phyloP scores from a whole-genome alignment of 35 echinoderm and acorn worm genomes.

The Acanthaster planci region DNA sequence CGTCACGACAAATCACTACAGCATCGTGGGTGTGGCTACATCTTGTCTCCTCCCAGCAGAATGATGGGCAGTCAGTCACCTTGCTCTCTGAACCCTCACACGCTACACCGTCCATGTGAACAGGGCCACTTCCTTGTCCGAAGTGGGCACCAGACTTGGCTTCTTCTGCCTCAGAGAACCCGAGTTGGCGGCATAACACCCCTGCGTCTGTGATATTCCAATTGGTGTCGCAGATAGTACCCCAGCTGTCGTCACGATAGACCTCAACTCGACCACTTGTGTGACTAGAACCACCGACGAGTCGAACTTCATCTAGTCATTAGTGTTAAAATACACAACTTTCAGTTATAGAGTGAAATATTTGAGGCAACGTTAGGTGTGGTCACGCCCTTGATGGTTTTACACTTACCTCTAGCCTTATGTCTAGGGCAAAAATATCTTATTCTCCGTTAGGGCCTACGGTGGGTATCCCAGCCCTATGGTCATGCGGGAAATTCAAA shows the following conservation, averaged over 20 bases:
- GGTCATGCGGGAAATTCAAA: too few relatives aligned
- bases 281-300: background rate
- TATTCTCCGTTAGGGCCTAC: too few relatives aligned
- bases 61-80: background rate
- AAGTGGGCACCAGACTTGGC: constrained; percentile 5
- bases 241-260: background rate
- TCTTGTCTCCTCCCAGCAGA: background rate
- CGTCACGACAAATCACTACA: constrained; percentile 2
- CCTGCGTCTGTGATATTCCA: constrained; percentile 26
- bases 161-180: background rate
- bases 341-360: too few relatives aligned
- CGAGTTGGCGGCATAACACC: constrained; percentile 35
- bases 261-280: constrained; percentile 31
- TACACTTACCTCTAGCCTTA: too few relatives aligned
- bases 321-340: too few relatives aligned
- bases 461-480: too few relatives aligned
- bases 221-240: constrained; percentile 33
- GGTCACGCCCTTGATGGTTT: too few relatives aligned
- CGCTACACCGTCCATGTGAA: background rate
- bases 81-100: constrained; percentile 24
- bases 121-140: constrained; percentile 10
- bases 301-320: constrained; percentile 18
- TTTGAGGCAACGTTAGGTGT: too few relatives aligned
- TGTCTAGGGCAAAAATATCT: too few relatives aligned
- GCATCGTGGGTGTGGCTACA: constrained; percentile 18